Evolutionary conservation across 2,888 invertebrate genomes (phyloP), one percentile per base, ranked within the genome.

Genomic region (Himalopsyche anomala): DNA sequence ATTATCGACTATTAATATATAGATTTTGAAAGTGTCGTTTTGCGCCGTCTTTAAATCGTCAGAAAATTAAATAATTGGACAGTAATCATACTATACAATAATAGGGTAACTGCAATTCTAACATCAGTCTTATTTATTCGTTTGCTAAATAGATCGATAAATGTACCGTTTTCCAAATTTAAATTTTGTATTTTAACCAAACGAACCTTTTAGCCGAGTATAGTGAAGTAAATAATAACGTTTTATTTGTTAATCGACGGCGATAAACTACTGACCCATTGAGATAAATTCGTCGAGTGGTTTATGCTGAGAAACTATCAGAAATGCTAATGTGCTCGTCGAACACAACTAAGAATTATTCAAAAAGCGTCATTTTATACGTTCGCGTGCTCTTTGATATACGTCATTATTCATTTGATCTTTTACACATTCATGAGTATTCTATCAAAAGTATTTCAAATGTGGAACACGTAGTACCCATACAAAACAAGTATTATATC

Each of bases 221-320:
- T 28, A 28, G 36, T 69, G 74, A 74, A 74, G 38, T 4, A 74
- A 12, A 36, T 19, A 74, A 62, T 74, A 74, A 74, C 15, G 36
- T 74, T 74, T 74, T 38, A 74, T 74, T 74, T 74, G 36, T 74
- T 9, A 12, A 15, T 62, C 62, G 62, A 12, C 9, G 11, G 15
- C 19, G 74, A 74, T 74, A 74, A 74, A 74, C 74, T 74, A 74
- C 74, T 74, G 74, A 74, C 74, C 74, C 74, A 74, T 36, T 74
- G 38, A 1, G 74, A 74, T 74, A 74, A 74, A 74, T 74, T 74
- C 5, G 74, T 36, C 69, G 12, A 11, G 19, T 56, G 11, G 6
- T 11, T 69, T 69, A 15, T 74, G 36, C 36, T 11, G 74, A 74
- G 74, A 74, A 74, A 74, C 74, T 62, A 74, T 74, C 74, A 74